phyloP scores from a whole-genome alignment of 2,797 vertebrate species.

The Morus bassanus region DNA sequence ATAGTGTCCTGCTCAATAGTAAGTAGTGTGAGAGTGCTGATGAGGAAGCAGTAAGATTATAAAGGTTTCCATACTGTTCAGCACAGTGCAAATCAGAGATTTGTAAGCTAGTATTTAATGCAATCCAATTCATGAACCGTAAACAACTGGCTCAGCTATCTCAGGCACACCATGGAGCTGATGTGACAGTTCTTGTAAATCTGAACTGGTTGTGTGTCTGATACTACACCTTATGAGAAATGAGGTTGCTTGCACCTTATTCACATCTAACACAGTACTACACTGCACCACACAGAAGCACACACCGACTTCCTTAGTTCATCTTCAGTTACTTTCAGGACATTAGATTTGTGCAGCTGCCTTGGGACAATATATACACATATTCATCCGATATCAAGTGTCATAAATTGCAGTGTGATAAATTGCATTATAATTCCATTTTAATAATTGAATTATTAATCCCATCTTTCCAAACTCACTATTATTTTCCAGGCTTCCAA shows the following conservation, averaged over 20 bases:
- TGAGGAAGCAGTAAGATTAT: neutral
- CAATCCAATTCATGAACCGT: neutral
- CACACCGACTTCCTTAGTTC: neutral
- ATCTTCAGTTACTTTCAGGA: neutral
- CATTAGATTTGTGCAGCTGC: neutral
- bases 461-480: neutral
- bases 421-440: neutral
- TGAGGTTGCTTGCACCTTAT: neutral
- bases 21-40: neutral
- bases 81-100: neutral
- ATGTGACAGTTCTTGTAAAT: neutral
- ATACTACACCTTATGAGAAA: neutral
- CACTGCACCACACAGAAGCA: neutral
- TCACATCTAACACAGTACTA: neutral
- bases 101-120: neutral
- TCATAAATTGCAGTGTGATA: neutral
- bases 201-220: neutral
- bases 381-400: neutral
- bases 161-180: neutral
- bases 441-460: neutral
- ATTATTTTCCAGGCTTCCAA: neutral
- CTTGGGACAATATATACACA: neutral
- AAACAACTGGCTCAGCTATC: neutral
- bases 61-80: neutral
- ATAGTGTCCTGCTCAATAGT: neutral